Conservation (phyloP, 2,797 vertebrate species). For the Mus spretus region DNA sequence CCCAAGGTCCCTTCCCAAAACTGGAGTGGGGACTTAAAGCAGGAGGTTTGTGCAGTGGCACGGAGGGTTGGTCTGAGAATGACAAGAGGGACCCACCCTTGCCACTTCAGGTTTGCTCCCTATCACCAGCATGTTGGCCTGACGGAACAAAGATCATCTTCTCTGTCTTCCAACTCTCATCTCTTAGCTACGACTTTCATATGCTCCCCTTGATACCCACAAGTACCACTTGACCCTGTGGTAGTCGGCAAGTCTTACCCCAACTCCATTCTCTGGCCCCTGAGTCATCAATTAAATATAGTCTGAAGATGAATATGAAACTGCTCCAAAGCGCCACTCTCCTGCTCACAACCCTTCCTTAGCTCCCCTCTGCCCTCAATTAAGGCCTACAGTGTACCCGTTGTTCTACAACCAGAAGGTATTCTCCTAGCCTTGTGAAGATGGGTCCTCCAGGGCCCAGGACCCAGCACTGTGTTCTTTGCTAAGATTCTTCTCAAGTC, state of each 20-base stretch:
- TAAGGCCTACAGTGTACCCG: neutral
- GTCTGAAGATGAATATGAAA: neutral
- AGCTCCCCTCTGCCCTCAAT: neutral
- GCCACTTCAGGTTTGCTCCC: accelerated
- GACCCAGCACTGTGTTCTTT: neutral
- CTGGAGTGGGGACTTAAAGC: neutral
- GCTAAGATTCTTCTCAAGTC: neutral
- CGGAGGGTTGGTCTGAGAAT: neutral
- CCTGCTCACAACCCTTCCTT: neutral
- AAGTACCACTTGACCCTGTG: neutral
- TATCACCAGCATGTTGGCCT: accelerated
- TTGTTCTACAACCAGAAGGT: accelerated
- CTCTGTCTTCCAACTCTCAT: neutral
- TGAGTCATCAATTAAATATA: neutral
- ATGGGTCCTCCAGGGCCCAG: accelerated
- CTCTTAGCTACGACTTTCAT: no score
- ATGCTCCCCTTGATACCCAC: neutral
- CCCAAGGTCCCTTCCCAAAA: neutral
- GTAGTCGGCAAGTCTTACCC: neutral
- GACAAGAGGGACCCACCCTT: neutral
- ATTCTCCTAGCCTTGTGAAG: accelerated
- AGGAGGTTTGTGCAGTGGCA: accelerated
- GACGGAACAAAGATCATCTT: neutral
- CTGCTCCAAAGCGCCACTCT: accelerated
- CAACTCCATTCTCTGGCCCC: neutral